Base-by-base conservation (phyloP, 2,113 vertebrate genomes). In the Hippocampus comes region DNA sequence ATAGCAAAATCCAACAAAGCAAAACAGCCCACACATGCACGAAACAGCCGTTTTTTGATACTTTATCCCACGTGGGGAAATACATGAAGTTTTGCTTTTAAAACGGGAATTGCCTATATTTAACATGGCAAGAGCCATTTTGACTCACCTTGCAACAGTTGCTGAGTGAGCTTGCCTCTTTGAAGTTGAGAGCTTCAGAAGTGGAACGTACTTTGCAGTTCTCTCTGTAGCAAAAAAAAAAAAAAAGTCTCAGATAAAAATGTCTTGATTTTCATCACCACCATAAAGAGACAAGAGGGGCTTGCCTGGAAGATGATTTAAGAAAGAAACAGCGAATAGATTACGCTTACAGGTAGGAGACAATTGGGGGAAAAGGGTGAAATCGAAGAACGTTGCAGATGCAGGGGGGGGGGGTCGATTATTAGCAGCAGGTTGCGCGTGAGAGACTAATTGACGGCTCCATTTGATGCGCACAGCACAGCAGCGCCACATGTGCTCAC, bases 141-240 rank as follows among this genome's bases (percentile, higher is more conserved):
- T 76, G 75, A 82, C 86, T 90, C 68, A 90, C 89, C 85, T 84
- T 72, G 68, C 59, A 76, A 72, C 75, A 81, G 85, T 30, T 88
- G 69, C 82, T 77, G 86, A 85, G 78, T 79, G 81, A 79, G 71
- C 78, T 83, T 79, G 72, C 65, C 34, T 56, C 72, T 61, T 61
- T 79, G 71, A 82, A 84, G 83, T 72, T 85, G 86, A 61, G 83
- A 75, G 82, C 84, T 66, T 85, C 82, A 82, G 78, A 76, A 83
- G 65, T 64, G 66, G 25, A 83, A 86, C 68, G 82, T 80, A 71
- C 82, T 68, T 68, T 76, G 74, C 78, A 85, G 73, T 43, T 71
- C 55, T n/a, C 69, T 86, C 82, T 89, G 85, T 69, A 43, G 43
- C 77, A 68, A 9, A 81, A 18, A 20, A 5, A 18, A 17, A 17